Evolutionary conservation across 2,797 vertebrate species (phyloP).

Genomic region (Hylomyscus alleni): DNA sequence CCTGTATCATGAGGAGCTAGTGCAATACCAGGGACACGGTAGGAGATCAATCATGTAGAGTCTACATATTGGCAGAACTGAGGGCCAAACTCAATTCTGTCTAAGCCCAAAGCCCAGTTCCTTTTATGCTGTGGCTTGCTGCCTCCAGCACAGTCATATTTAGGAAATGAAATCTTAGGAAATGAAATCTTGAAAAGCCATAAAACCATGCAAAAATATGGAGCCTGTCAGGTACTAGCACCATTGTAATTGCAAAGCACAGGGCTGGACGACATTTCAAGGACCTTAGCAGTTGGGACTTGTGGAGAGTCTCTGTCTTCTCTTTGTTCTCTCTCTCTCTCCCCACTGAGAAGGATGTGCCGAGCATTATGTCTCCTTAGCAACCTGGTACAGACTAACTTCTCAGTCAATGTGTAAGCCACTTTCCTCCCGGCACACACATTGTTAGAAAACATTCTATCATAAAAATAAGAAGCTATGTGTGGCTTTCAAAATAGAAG

Average conservation of each 20-base stretch:
- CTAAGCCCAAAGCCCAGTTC: neutral
- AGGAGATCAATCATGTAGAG: neutral
- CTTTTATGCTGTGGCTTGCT: neutral
- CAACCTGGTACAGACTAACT: neutral
- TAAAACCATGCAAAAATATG: neutral
- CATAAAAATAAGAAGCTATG: neutral
- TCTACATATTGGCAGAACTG: neutral
- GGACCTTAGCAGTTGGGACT: neutral
- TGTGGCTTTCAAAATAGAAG: constrained; percentile 2
- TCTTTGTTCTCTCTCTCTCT: neutral
- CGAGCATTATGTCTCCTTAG: neutral
- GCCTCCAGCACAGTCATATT: neutral
- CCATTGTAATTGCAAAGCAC: neutral
- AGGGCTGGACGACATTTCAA: neutral
- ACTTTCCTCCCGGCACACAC: neutral
- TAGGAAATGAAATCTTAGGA: neutral
- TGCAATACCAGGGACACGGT: neutral
- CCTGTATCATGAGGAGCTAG: neutral
- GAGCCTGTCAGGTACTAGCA: neutral
- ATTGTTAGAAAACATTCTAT: neutral
- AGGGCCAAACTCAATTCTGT: neutral
- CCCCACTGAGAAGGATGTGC: neutral
- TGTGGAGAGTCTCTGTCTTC: neutral
- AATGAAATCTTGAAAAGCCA: neutral
- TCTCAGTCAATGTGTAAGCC: neutral